Evolutionary conservation across 2,797 vertebrate genomes (phyloP).

Genomic region (Anguilla obscura): DNA sequence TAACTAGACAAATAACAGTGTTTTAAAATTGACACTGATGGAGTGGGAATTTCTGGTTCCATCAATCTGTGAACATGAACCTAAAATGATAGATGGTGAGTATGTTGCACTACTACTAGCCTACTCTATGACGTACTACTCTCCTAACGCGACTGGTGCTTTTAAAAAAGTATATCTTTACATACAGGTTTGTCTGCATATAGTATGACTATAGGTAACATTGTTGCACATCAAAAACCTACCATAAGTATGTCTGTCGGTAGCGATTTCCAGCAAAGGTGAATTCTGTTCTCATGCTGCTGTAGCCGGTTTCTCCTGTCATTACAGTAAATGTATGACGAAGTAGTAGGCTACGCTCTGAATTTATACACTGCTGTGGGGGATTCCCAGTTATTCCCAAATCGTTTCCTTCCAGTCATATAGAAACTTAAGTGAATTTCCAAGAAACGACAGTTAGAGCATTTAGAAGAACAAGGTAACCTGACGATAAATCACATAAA

Average conservation of each 20-base stretch:
- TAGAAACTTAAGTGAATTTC: conserved; percentile 47
- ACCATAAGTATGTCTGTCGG: neutral
- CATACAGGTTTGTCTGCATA: neutral
- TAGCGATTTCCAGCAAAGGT: neutral
- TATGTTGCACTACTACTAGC: conserved; percentile 30
- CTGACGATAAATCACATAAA: neutral
- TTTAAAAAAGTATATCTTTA: neutral
- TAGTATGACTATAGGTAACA: neutral
- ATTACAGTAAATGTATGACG: neutral
- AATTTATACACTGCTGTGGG: conserved; percentile 45
- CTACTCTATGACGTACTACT: neutral
- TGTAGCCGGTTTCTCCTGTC: neutral
- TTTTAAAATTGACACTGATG: conserved; percentile 11
- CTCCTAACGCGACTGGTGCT: neutral
- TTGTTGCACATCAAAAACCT: neutral
- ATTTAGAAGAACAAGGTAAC: conserved; percentile 33
- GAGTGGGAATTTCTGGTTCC: conserved; percentile 44
- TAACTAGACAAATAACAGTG: neutral
- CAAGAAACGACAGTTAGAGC: conserved; percentile 34
- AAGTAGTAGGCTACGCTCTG: neutral
- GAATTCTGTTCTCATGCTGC: neutral
- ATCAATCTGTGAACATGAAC: conserved; percentile 60
- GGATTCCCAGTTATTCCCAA: conserved; percentile 44
- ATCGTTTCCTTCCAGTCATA: conserved; percentile 43
- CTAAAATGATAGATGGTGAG: conserved; percentile 79